A percentile compares a stretch with the other conserved stretches of the same genome.
phyloP scores from a whole-genome alignment of 30 jellyfish, hydroid and myxozoan genomes.

The Aurelia aurita region DNA sequence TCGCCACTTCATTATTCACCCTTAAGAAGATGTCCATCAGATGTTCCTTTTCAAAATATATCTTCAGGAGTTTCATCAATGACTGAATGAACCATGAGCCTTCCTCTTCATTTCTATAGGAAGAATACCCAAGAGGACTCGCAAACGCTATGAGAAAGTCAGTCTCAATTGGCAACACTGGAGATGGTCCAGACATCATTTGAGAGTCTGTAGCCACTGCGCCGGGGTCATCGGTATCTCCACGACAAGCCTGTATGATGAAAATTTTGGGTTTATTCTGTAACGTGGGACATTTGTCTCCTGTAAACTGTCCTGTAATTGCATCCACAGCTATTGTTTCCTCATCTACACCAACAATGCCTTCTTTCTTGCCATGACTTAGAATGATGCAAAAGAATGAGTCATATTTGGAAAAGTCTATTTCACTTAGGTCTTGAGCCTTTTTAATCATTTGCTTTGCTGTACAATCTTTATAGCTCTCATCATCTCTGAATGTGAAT shows the following conservation, averaged over 20 bases:
- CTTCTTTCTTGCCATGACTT: slow-evolving; percentile 75
- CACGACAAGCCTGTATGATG: slow-evolving; percentile 91
- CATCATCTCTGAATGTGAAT: slow-evolving; percentile 10
- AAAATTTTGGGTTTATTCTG: slow-evolving; percentile 73
- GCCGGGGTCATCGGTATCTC: slow-evolving; percentile 70
- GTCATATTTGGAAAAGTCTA: slow-evolving; percentile 41
- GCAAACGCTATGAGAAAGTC: slow-evolving; percentile 83
- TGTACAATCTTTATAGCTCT: background rate
- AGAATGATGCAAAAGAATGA: slow-evolving; percentile 46
- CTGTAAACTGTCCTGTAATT: slow-evolving; percentile 51
- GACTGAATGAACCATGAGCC: slow-evolving; percentile 81
- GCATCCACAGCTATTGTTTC: slow-evolving; percentile 25
- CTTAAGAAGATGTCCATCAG: slow-evolving; percentile 64
- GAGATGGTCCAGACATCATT: background rate
- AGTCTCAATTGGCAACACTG: slow-evolving; percentile 59
- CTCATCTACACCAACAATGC: slow-evolving; percentile 73
- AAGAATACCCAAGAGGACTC: slow-evolving; percentile 71
- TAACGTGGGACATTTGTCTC: slow-evolving; percentile 67
- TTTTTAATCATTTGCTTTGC: slow-evolving; percentile 15
- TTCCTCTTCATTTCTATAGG: slow-evolving; percentile 42
- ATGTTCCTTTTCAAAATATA: slow-evolving; percentile 45
- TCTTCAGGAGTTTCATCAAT: slow-evolving; percentile 23
- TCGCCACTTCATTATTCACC: slow-evolving; percentile 68
- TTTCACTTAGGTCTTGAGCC: slow-evolving; percentile 9
- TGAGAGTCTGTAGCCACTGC: slow-evolving; percentile 41